A percentile compares a stretch with the other conserved stretches of the same genome.
Conservation (phyloP, 2,797 vertebrate species). For the Oryzias sinensis region DNA sequence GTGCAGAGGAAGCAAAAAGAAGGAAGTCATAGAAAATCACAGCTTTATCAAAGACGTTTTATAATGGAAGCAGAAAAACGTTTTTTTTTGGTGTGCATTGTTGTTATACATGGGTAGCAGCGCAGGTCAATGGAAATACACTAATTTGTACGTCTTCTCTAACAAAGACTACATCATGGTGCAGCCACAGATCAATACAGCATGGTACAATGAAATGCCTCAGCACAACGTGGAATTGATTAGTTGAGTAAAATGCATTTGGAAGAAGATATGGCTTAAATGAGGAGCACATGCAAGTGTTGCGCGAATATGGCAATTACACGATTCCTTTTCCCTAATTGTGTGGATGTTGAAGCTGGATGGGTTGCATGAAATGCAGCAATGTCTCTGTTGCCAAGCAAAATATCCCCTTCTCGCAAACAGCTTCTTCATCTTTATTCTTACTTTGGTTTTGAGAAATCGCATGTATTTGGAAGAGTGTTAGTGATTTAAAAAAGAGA, state of each 20-base stretch:
- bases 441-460: too few relatives aligned
- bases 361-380: conserved; percentile 52
- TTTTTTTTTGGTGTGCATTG: conserved; percentile 29
- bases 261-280: conserved; percentile 39
- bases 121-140: conserved; percentile 53
- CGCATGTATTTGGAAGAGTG: too few relatives aligned
- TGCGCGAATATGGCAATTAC: conserved; percentile 37
- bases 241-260: conserved; percentile 50
- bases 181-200: conserved; percentile 57
- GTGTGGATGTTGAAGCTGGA: conserved; percentile 43
- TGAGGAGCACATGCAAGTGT: conserved; percentile 22
- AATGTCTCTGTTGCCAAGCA: conserved; percentile 54
- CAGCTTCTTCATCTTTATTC: conserved; percentile 13
- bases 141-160: conserved; percentile 46
- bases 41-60: conserved; percentile 37
- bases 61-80: conserved; percentile 14
- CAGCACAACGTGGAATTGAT: conserved; percentile 33
- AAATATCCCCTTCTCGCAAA: conserved; percentile 54
- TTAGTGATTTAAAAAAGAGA: neutral
- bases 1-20: conserved; percentile 47
- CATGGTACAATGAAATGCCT: conserved; percentile 51
- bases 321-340: conserved; percentile 37
- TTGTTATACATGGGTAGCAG: conserved; percentile 39
- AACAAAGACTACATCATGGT: conserved; percentile 56
- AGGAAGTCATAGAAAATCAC: conserved; percentile 24